Percentiles rank a stretch among this genome's conserved stretches.
These are phyloP conservation scores for Wasmannia auropunctata DNA, from an alignment of 1,140 invertebrate genomes.

Conservation along the genomic window DNA sequence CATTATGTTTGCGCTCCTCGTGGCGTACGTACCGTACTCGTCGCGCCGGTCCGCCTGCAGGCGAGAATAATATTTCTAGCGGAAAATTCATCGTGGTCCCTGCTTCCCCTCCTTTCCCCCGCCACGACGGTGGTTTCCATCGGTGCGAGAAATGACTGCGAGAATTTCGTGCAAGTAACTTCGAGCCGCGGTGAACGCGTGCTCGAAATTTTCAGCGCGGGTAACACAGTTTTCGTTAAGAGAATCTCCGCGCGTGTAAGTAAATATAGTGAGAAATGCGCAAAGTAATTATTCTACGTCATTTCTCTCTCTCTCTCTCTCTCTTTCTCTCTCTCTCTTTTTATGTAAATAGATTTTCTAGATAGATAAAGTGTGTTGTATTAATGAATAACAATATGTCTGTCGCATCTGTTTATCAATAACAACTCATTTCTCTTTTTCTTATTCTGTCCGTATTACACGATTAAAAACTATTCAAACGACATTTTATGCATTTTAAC, in stretches of 20 bases:
- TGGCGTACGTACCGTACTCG: background rate
- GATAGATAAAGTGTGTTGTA: no score
- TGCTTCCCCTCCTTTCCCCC: no score
- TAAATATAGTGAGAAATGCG: background rate
- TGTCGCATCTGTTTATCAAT: no score
- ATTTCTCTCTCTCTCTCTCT: background rate
- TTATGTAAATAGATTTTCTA: no score
- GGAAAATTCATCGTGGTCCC: slow-evolving; percentile 48
- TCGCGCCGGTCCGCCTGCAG: slow-evolving; percentile 2
- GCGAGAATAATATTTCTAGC: slow-evolving; percentile 52
- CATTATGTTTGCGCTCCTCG: slow-evolving; percentile 14
- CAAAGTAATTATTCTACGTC: background rate
- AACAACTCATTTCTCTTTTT: no score
- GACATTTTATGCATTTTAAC: background rate
- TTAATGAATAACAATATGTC: no score
- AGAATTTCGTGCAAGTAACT: slow-evolving; percentile 54
- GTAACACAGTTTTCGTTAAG: background rate
- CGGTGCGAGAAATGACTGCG: slow-evolving; percentile 55
- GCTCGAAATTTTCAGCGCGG: slow-evolving; percentile 24
- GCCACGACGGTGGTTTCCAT: slow-evolving; percentile 35
- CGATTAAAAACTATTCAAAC: background rate
- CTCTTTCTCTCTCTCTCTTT: background rate
- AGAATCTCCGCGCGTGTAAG: background rate
- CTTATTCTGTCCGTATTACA: background rate
- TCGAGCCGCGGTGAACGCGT: background rate